A percentile compares a stretch with the other conserved stretches of the same genome.
Conservation (phyloP, 2,888 invertebrate genomes). For the Bellardia bayeri region DNA sequence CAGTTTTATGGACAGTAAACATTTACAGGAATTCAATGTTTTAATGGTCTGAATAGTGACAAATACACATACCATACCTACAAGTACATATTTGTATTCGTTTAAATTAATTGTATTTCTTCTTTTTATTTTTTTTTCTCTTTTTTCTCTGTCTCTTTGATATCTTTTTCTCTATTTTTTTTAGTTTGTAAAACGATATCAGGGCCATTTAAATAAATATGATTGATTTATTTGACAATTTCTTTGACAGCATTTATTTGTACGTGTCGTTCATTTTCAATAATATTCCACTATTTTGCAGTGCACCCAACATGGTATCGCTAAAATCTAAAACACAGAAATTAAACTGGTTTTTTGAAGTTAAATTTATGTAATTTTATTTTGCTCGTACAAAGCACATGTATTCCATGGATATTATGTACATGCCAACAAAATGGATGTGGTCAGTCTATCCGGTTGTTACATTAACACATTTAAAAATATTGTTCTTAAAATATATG, state of each 20-base stretch:
- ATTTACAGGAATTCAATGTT: not conserved
- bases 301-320: not conserved
- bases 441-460: not conserved
- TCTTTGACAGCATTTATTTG: conserved; percentile 79
- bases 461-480: conserved; percentile 6
- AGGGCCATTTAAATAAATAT: conserved; percentile 81
- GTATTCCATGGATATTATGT: not conserved
- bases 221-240: conserved; percentile 83
- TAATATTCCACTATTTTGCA: not conserved
- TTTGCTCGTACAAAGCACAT: conserved; percentile 11
- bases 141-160: not conserved
- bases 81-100: conserved; percentile 11
- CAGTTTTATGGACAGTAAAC: not conserved
- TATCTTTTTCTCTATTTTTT: conserved; percentile 9
- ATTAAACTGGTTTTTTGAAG: conserved; percentile 46
- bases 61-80: not conserved
- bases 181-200: conserved; percentile 68
- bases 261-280: conserved; percentile 78
- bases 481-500: conserved; percentile 12
- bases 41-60: not conserved
- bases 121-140: conserved; percentile 13
- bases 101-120: conserved; percentile 19
- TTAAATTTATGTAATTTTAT: conserved; percentile 41
- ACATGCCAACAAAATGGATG: not conserved
- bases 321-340: not conserved